Evolutionary conservation across 2,797 vertebrate genomes (phyloP).

Genomic region (Ceyx erithaca): DNA sequence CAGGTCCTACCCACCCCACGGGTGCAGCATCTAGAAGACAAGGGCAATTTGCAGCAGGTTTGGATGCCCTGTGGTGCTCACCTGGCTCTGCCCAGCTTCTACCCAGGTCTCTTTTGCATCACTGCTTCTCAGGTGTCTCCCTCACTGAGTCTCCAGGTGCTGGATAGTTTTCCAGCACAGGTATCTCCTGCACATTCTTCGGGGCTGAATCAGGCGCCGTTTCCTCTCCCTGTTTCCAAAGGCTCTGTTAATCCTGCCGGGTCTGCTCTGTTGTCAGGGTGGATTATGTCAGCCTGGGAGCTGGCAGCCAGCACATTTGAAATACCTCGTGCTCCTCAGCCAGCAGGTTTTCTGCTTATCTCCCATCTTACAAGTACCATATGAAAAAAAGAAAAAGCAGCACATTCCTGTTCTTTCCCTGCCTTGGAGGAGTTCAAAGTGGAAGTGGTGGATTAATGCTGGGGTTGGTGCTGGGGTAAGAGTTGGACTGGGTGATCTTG

Average conservation of each 20-base stretch:
- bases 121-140: background rate
- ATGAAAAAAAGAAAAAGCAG: background rate
- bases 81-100: background rate
- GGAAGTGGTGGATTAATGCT: background rate
- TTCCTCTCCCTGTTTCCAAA: constrained; percentile 15
- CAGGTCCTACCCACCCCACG: too few species aligned
- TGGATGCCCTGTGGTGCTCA: background rate
- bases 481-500: background rate
- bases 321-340: constrained; percentile 16
- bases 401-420: fast-evolving
- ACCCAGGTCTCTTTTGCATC: background rate
- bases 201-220: constrained; percentile 20
- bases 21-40: fast-evolving
- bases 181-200: constrained; percentile 7
- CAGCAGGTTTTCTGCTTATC: background rate
- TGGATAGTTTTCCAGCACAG: background rate
- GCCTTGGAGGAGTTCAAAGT: background rate
- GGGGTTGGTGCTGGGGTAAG: background rate
- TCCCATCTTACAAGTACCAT: background rate
- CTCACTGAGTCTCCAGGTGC: background rate
- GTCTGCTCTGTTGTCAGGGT: constrained; percentile 21
- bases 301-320: constrained; percentile 14
- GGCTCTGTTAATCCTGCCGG: constrained; percentile 15
- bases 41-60: background rate
- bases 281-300: constrained; percentile 39